Evolutionary conservation across 1,140 invertebrate genomes (phyloP), one percentile per base, ranked within the genome.

Genomic region (Penaeus indicus): DNA sequence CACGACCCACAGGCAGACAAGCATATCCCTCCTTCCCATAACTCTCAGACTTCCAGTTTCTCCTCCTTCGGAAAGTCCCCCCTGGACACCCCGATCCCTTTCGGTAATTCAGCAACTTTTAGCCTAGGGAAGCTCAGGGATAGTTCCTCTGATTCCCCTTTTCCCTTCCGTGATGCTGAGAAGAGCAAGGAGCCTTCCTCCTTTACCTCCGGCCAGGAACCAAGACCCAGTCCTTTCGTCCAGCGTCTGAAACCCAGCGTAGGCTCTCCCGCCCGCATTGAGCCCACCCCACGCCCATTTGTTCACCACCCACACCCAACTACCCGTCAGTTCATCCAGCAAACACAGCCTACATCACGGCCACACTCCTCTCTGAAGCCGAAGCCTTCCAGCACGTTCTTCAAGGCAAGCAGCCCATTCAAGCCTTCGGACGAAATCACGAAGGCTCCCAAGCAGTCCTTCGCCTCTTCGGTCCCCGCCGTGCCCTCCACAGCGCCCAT

Each of bases 41-140:
- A 63, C 32, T 22, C 32, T 47, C 75, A 22, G 72, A 32, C 5
- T 32, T 75, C 72, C 72, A 75, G 22, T 16, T 87, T 87, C 25
- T 60, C 78, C 32, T 63, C 78, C 78, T 87, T 87, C 63, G 82
- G 82, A 2, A 72, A 54, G 21, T 27, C 82, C 64, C 75, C 42
- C 22, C 27, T 32, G 16, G 84, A 79, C 3, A 63, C 75, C 25
- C 38, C 84, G 32, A 79, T 86, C 13, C 84, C 84, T 16, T 86
- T 86, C 64, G 87, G 87, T 27, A 88, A 88, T 72, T 77, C 80
- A 10, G 82, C 69, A 1, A 64, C 67, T 2, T 88, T 88, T 32
- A 84, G 22, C 19, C n/a, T 88, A 16, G 87, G 87, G 2, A 67
- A 8, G 16, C n/a, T 54, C 18, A 62, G 67, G 21, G 54, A 79